Base-by-base conservation (phyloP, 2,888 invertebrate genomes). In the Chymomyza caudatula region DNA sequence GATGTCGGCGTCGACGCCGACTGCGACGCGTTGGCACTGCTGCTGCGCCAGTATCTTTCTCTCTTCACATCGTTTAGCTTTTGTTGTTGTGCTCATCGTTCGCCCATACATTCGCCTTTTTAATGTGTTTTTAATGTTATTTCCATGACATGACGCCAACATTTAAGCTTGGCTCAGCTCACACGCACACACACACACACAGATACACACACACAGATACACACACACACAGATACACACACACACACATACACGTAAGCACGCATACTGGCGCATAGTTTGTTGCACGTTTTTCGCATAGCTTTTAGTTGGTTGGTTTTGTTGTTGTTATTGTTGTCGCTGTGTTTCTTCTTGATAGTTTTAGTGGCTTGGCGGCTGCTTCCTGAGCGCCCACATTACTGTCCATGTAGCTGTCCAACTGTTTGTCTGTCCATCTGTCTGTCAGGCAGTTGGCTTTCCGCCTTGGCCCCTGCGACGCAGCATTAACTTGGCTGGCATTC, bases 101-200 rank as follows among this genome's bases (percentile, higher is more conserved):
- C 74, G 83, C 74, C 72, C 78, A 82, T 78, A 81, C 82, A 85
- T 80, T 85, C 75, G 80, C 84, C 83, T 76, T 85, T 82, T 87
- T 84, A 84, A 84, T 84, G 84, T 87, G 84, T 84, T 84, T 84
- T 84, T 84, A 84, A 84, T 84, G 84, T 84, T 84, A 87, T 87
- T 84, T 87, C 75, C 87, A 78, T 85, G 85, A 73, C 84, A 78
- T 78, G 73, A 77, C 80, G 80, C 80, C 80, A 85, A 85, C 80
- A 85, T 81, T 86, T 80, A 84, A 86, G 84, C 86, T 73, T 70
- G 81, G 65, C 78, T 65, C 73, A 65, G 15, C 56, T 2, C 55
- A 37, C 29, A 55, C 55, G 29, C 55, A 55, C 55, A 55, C 29
- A 55, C 55, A 55, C 19, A 55, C 42, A 19, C 19, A 55, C 11